Evolutionary conservation across 2,888 invertebrate species (phyloP).

Genomic region (Patella caerulea): DNA sequence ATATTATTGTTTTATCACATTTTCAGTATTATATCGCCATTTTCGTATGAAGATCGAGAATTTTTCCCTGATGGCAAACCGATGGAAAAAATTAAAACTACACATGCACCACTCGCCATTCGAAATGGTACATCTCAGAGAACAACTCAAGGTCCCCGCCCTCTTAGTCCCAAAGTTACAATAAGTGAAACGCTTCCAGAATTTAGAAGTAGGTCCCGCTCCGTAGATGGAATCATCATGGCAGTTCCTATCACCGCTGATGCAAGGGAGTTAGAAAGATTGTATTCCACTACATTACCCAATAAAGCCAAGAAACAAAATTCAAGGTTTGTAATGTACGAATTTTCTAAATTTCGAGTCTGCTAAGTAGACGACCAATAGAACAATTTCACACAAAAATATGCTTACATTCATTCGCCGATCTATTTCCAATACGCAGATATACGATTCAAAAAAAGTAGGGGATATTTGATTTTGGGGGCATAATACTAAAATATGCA

Average conservation of each 20-base stretch:
- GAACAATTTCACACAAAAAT: no score
- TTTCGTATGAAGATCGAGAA: neutral
- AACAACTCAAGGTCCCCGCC: neutral
- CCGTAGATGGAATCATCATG: neutral
- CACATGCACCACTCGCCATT: neutral
- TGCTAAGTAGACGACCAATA: no score
- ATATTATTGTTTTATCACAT: no score
- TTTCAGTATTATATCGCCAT: conserved; percentile 5
- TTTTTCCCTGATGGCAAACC: neutral
- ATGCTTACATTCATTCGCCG: no score
- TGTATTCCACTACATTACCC: conserved; percentile 4
- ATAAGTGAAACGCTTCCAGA: neutral
- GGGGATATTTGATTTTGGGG: no score
- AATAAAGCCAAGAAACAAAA: neutral
- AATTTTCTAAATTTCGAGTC: no score
- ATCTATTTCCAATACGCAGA: no score
- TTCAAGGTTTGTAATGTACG: no score
- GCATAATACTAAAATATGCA: no score
- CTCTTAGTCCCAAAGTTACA: neutral
- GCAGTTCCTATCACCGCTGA: neutral
- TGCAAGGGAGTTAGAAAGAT: neutral
- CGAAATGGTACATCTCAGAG: neutral
- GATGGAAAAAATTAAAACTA: neutral
- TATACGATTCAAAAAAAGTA: no score
- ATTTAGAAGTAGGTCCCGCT: neutral